phyloP scores from a whole-genome alignment of 2,888 invertebrate species.

The Polietes domitor region DNA sequence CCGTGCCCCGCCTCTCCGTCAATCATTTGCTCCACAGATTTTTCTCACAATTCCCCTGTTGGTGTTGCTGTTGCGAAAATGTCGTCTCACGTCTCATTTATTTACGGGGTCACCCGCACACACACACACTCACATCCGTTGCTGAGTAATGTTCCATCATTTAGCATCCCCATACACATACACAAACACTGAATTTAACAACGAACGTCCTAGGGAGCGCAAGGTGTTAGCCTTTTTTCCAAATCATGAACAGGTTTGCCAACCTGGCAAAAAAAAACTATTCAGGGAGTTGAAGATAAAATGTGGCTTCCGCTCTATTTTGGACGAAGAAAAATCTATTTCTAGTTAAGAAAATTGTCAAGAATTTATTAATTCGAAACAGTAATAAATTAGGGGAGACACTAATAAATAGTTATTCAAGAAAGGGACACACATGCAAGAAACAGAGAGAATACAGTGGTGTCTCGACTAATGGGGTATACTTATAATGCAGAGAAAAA shows the following conservation, averaged over 20 bases:
- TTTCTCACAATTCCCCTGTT: not conserved
- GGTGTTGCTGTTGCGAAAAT: not conserved
- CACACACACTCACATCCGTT: constrained; percentile 33
- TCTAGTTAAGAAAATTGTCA: not conserved
- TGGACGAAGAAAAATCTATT: not conserved
- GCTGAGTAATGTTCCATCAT: constrained; percentile 36
- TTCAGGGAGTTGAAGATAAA: too few species aligned
- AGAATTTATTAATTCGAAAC: constrained; percentile 1
- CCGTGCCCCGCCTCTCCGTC: not conserved
- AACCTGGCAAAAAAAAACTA: too few species aligned
- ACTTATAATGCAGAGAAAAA: too few species aligned
- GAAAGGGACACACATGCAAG: constrained; percentile 34
- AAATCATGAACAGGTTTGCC: not conserved
- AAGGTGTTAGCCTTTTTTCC: not conserved
- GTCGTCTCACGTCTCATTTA: constrained; percentile 40
- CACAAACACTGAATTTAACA: too few species aligned
- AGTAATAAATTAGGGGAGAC: not conserved
- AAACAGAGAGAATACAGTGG: not conserved
- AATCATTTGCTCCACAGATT: not conserved
- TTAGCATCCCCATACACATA: constrained; percentile 13
- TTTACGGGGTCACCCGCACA: constrained; percentile 39
- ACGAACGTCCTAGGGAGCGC: too few species aligned
- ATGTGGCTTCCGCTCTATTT: not conserved
- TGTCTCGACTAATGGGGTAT: too few species aligned
- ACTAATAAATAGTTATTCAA: not conserved